Conservation (phyloP, 2,888 invertebrate genomes). For the Fragum whitleyi region DNA sequence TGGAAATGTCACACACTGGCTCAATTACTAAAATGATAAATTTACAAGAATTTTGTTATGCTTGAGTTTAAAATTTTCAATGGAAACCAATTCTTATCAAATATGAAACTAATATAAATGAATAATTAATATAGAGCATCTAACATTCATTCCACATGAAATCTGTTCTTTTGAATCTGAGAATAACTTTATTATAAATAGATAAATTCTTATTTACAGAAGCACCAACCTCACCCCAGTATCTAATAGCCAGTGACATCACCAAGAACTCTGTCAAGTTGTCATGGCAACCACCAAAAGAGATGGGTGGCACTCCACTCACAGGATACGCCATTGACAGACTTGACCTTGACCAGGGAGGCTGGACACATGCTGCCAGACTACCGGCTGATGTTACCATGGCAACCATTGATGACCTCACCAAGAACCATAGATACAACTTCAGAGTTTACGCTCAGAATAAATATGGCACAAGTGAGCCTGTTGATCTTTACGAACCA, state of each 20-base stretch:
- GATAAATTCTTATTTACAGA: slow-evolving; percentile 65
- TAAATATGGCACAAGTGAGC: slow-evolving; percentile 85
- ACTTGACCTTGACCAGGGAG: slow-evolving; percentile 75
- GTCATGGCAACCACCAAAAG: slow-evolving; percentile 82
- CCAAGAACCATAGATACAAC: slow-evolving; percentile 79
- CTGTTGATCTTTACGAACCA: slow-evolving; percentile 90
- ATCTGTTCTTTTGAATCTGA: no score
- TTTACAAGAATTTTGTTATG: no score
- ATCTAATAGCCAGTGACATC: slow-evolving; percentile 72
- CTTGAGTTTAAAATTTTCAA: no score
- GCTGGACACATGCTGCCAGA: slow-evolving; percentile 78
- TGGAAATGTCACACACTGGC: no score
- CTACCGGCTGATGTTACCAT: slow-evolving; percentile 66
- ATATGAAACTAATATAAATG: no score
- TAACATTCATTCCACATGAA: no score
- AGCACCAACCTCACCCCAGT: slow-evolving; percentile 80
- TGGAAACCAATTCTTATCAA: no score
- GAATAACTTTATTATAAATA: no score
- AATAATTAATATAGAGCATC: no score
- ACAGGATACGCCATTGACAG: slow-evolving; percentile 83
- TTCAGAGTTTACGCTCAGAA: slow-evolving; percentile 85
- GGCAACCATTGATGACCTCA: slow-evolving; percentile 66
- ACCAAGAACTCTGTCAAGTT: slow-evolving; percentile 79
- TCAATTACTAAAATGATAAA: no score
- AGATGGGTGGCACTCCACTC: slow-evolving; percentile 82